phyloP scores from a whole-genome alignment of 2,888 invertebrate species.

The Trachelus stipa region DNA sequence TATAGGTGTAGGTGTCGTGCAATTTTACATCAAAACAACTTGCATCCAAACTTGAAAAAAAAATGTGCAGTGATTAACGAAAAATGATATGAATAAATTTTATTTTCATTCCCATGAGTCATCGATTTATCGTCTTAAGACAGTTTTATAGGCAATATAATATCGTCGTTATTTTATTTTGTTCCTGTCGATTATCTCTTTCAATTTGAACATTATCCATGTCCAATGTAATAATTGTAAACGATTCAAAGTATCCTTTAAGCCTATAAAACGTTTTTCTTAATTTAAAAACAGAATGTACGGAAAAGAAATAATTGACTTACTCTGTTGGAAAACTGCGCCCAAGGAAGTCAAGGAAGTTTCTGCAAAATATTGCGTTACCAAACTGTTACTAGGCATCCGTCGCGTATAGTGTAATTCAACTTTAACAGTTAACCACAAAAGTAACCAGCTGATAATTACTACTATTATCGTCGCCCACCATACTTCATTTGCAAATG shows the following conservation, averaged over 20 bases:
- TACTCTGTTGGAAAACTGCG: too few relatives aligned
- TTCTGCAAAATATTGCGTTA: too few relatives aligned
- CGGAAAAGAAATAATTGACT: too few relatives aligned
- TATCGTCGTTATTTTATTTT: constrained; percentile 12
- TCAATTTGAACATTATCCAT: background rate
- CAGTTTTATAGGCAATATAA: constrained; percentile 3
- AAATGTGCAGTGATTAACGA: background rate
- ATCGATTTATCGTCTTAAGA: background rate
- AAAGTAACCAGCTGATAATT: too few relatives aligned
- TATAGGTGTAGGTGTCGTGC: background rate
- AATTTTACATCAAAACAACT: background rate
- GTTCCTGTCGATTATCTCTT: background rate
- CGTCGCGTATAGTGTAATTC: too few relatives aligned
- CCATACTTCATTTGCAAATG: too few relatives aligned
- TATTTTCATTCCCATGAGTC: background rate
- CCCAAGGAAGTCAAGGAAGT: too few relatives aligned
- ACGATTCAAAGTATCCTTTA: constrained; percentile 51
- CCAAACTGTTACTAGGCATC: too few relatives aligned
- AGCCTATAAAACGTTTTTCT: constrained; percentile 53
- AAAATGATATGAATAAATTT: background rate
- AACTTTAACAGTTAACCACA: too few relatives aligned
- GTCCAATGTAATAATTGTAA: background rate
- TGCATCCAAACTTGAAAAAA: background rate
- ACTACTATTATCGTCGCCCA: too few relatives aligned
- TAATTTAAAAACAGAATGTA: too few relatives aligned